These are phyloP conservation scores for Tor tambroides DNA, from an alignment of 2,113 vertebrate species.

Conservation along the genomic window DNA sequence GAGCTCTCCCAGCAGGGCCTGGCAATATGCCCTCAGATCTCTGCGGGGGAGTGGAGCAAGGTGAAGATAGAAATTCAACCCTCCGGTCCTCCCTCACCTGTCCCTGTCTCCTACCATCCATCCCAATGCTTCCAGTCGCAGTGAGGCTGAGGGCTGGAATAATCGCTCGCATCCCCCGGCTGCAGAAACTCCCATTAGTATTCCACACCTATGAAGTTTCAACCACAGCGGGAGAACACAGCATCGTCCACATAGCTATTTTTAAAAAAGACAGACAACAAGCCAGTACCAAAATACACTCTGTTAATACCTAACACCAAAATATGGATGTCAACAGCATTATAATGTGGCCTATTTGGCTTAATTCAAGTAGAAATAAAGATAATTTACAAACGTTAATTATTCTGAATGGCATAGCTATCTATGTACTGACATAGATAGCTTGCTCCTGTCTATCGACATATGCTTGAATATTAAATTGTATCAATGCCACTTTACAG, in stretches of 20 bases:
- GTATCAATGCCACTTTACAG: background rate
- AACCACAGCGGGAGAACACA: background rate
- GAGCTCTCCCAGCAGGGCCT: conserved; percentile 18
- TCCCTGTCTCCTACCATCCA: conserved; percentile 27
- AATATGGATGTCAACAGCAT: background rate
- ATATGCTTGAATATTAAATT: no score
- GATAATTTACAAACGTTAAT: background rate
- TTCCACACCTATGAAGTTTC: conserved; percentile 56
- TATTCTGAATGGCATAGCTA: no score
- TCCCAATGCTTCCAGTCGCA: conserved; percentile 33
- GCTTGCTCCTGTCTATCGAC: background rate
- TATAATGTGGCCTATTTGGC: background rate
- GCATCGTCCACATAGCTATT: background rate
- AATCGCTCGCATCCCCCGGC: conserved; percentile 61
- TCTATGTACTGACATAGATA: background rate
- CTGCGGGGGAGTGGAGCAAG: conserved; percentile 10
- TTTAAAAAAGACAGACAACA: background rate
- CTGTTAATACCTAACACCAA: background rate
- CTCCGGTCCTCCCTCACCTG: conserved; percentile 34
- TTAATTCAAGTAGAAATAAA: background rate
- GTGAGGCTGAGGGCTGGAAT: conserved; percentile 43
- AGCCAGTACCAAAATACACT: background rate
- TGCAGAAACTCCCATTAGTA: conserved; percentile 64
- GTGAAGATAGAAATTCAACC: conserved; percentile 41
- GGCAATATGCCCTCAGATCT: conserved; percentile 27